Evolutionary conservation across 2,888 invertebrate species (phyloP).

Genomic region (Trissonchulus sp.): DNA sequence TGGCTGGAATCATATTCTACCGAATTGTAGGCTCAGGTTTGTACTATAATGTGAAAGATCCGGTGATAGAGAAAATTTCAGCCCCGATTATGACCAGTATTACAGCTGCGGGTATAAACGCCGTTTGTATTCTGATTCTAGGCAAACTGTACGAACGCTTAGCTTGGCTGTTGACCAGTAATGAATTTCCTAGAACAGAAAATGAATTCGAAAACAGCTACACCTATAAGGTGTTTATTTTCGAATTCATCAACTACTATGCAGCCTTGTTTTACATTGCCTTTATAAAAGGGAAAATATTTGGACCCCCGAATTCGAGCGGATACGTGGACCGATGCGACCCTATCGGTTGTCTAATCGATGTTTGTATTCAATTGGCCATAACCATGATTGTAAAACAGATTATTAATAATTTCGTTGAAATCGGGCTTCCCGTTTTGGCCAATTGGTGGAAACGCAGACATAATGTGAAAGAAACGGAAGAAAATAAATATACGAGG

Average conservation of each 20-base stretch:
- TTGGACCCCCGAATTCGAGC: conserved; percentile 6
- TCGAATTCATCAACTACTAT: conserved; percentile 92
- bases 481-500: conserved; percentile 30
- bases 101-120: conserved; percentile 85
- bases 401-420: conserved; percentile 37
- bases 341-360: conserved; percentile 81
- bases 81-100: conserved; percentile 86
- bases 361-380: conserved; percentile 80
- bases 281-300: conserved; percentile 62
- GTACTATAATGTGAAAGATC: conserved; percentile 25
- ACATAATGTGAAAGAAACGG: conserved; percentile 29
- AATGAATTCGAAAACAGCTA: conserved; percentile 88
- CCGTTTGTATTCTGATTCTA: conserved; percentile 83
- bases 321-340: conserved; percentile 63
- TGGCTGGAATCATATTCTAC: conserved; percentile 23
- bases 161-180: conserved; percentile 31
- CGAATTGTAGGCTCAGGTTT: conserved; percentile 27
- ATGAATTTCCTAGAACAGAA: conserved; percentile 66
- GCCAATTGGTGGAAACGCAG: conserved; percentile 29
- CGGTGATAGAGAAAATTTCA: conserved; percentile 21
- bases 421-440: conserved; percentile 30
- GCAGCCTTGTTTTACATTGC: conserved; percentile 95
- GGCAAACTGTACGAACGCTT: conserved; percentile 58
- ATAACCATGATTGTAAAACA: conserved; percentile 95
- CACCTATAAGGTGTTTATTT: conserved; percentile 77